These are phyloP conservation scores for Odontophorus gujanensis DNA, from an alignment of 2,113 vertebrate genomes.

Conservation along the genomic window DNA sequence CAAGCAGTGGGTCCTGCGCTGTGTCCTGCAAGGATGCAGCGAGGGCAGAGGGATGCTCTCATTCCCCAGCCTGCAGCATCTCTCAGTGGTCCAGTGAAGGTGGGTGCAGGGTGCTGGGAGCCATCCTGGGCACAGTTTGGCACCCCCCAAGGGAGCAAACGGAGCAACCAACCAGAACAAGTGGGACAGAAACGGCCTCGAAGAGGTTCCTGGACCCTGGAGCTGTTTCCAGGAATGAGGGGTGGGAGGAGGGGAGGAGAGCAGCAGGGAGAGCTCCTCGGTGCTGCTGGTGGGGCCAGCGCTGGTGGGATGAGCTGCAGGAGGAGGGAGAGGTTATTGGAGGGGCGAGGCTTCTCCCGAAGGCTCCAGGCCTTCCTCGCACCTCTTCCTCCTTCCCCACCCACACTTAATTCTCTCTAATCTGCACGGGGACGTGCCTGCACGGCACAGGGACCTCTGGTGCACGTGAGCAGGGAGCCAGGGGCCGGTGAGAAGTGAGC, in stretches of 20 bases:
- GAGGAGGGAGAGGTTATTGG: not conserved
- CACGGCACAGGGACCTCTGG: not conserved
- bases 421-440: not conserved
- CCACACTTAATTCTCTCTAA: not conserved
- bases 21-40: not conserved
- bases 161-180: not conserved
- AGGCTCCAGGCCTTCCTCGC: not conserved
- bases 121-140: not conserved
- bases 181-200: not conserved
- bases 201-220: not conserved
- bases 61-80: accelerated
- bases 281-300: not conserved
- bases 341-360: not conserved
- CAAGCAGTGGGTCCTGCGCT: no score
- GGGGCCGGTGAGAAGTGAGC: not conserved
- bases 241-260: not conserved
- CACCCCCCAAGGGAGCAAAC: accelerated
- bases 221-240: not conserved
- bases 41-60: accelerated
- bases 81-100: not conserved
- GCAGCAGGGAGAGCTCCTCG: not conserved
- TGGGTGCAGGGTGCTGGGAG: not conserved
- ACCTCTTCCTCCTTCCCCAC: not conserved
- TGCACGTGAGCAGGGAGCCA: not conserved
- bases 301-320: accelerated